These are phyloP conservation scores for Scaeva pyrastri DNA, from an alignment of 2,888 invertebrate genomes.

Conservation along the genomic window DNA sequence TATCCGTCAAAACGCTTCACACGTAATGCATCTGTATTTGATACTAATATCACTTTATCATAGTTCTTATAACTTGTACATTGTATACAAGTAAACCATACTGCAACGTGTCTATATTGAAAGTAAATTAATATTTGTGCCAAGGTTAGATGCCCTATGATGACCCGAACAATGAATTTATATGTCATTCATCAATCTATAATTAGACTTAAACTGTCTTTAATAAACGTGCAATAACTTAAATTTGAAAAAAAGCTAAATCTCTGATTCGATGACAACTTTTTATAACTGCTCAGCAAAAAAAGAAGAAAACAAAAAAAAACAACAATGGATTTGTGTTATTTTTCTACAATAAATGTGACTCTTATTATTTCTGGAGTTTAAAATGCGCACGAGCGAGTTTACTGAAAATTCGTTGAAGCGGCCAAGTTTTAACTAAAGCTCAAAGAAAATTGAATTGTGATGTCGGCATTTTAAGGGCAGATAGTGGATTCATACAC, in stretches of 20 bases:
- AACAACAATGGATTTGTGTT: constrained; percentile 18
- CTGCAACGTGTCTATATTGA: constrained; percentile 1
- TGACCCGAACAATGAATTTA: neutral
- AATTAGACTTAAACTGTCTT: neutral
- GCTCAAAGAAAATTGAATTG: neutral
- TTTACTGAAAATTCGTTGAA: neutral
- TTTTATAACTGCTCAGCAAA: neutral
- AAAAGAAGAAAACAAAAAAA: neutral
- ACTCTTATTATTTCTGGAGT: neutral
- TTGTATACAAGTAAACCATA: too few species aligned
- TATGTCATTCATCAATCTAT: neutral
- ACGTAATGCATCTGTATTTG: too few species aligned
- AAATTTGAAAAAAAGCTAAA: neutral
- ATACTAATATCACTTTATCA: too few species aligned
- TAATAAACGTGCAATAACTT: neutral
- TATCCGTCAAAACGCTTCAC: too few species aligned
- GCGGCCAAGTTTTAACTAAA: neutral
- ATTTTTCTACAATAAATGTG: neutral
- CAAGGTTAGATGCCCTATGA: constrained; percentile 22
- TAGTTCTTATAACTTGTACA: too few species aligned
- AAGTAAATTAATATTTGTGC: constrained; percentile 11
- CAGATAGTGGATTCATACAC: neutral
- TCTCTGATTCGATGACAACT: constrained; percentile 20
- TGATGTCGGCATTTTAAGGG: neutral
- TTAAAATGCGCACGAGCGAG: neutral